Evolutionary conservation across 2,113 vertebrate species (phyloP), one percentile per base, ranked within the genome.

Genomic region (Ochotona princeps): DNA sequence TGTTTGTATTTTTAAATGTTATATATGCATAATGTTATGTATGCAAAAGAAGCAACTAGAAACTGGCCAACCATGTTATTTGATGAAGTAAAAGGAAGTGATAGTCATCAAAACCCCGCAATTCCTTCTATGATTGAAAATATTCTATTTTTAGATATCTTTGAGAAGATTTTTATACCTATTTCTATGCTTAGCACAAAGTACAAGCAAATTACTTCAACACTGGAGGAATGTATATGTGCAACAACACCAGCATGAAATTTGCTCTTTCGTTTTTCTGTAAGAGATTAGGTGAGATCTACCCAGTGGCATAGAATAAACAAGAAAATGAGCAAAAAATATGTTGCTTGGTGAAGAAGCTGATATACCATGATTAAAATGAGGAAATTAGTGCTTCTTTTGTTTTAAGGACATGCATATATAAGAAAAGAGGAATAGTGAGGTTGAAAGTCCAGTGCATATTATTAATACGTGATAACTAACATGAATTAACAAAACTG

Each of bases 131-230:
- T 75, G 5, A 12, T 20, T 65, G 26, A 2, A 78, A 63, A 44
- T 85, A 30, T 75, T 18, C 21, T 82, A 93, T 72, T 78, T 93
- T 84, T 30, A 93, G 67, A 69, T 88, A 66, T 73, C 93, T 23
- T 38, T 30, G n/a, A 65, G 20, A 89, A 49, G 15, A 74, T 74
- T 83, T 61, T 87, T 49, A 1, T 54, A 2, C 65, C 49, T 82
- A 66, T 66, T 75, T 85, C 83, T 85, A n/a, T 74, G 73, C 44
- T 88, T 88, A 83, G 74, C 15, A 44, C n/a, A 83, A 51, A 95
- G 85, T 49, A 44, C 38, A 79, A 90, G 47, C 28, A 95, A 94
- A 95, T 92, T 95, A 93, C 90, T 93, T 92, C 23, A 92, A 78
- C 69, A 90, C 35, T 85, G 51, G 30, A 74, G 70, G 51, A 89